Conservation (phyloP, 2,888 invertebrate genomes). For the Aethes cnicana region DNA sequence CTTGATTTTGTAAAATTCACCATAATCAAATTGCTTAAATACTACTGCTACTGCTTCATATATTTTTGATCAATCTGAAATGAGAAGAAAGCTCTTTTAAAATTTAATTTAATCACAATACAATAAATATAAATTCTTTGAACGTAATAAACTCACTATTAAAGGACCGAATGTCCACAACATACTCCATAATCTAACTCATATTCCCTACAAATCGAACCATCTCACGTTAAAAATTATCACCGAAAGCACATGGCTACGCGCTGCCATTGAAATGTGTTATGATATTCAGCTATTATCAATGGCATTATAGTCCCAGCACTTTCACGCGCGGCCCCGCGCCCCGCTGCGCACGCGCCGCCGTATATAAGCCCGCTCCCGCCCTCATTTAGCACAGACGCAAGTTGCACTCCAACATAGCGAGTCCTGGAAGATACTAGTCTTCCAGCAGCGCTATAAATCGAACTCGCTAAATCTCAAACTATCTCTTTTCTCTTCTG, state of each 20-base stretch:
- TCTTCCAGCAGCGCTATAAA: constrained; percentile 80
- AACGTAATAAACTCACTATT: not conserved
- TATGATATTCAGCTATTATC: constrained; percentile 77
- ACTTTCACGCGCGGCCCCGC: constrained; percentile 67
- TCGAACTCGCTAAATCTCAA: constrained; percentile 46
- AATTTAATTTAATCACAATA: too few species aligned
- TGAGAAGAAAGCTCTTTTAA: too few species aligned
- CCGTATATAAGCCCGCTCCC: constrained; percentile 74
- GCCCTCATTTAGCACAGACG: constrained; percentile 80
- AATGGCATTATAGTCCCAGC: constrained; percentile 71
- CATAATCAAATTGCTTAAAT: too few species aligned
- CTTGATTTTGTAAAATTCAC: too few species aligned
- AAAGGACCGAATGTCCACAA: not conserved
- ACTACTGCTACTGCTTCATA: too few species aligned
- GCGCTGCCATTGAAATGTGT: constrained; percentile 75
- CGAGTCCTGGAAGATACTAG: constrained; percentile 78
- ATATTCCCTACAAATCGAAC: constrained; percentile 1
- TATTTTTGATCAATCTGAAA: too few species aligned
- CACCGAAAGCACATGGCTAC: constrained; percentile 41
- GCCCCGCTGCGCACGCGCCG: constrained; percentile 58
- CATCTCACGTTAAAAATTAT: constrained; percentile 35
- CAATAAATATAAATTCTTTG: too few species aligned
- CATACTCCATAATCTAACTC: not conserved
- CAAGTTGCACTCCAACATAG: constrained; percentile 81
- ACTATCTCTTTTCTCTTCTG: constrained; percentile 66